phyloP scores from a whole-genome alignment of 2,888 invertebrate genomes.

The Harmothoe impar region DNA sequence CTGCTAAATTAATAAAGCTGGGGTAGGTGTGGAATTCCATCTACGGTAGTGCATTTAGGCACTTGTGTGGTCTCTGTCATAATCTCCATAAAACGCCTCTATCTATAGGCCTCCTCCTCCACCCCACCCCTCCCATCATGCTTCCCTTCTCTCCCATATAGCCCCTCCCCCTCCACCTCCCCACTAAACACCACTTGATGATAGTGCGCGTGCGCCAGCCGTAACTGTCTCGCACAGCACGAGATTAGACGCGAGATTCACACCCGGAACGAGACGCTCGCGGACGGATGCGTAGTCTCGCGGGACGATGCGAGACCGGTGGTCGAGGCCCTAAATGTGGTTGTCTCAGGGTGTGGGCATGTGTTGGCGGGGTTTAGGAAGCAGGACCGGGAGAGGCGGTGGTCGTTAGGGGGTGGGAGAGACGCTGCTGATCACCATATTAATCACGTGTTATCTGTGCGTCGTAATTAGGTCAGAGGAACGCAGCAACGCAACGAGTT shows the following conservation, averaged over 20 bases:
- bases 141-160: not conserved
- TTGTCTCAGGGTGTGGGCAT: not conserved
- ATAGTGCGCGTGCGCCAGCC: not conserved
- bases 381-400: not conserved
- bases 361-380: not conserved
- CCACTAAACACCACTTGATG: not conserved
- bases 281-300: not conserved
- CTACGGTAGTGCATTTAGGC: not conserved
- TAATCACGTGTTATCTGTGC: conserved; percentile 28
- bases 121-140: not conserved
- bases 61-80: conserved; percentile 32
- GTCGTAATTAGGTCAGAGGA: conserved; percentile 13
- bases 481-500: not conserved
- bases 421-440: not conserved
- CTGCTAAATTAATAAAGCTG: conserved; percentile 24
- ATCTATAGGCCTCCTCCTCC: not conserved
- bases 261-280: not conserved
- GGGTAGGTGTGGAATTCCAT: not conserved
- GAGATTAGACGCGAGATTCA: conserved; percentile 23
- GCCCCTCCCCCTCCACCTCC: not conserved
- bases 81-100: not conserved
- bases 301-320: not conserved
- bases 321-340: not conserved
- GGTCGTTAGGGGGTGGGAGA: not conserved
- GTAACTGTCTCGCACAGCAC: not conserved